A percentile compares a stretch with the other conserved stretches of the same genome.
phyloP scores from a whole-genome alignment of 2,113 vertebrate genomes.

The Shinisaurus crocodilurus region DNA sequence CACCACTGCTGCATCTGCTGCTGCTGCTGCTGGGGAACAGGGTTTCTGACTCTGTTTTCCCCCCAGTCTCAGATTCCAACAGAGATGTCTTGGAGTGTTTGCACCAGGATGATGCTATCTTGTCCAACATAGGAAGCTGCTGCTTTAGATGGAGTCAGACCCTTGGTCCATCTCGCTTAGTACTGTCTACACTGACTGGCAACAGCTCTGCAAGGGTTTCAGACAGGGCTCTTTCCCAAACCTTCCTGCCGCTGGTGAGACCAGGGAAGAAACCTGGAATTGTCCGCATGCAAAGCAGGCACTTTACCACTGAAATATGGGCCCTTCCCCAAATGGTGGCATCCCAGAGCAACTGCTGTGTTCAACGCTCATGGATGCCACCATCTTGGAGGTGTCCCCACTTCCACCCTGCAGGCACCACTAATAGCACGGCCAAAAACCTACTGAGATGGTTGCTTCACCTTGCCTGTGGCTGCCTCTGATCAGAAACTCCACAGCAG shows the following conservation, averaged over 20 bases:
- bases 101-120: too few relatives aligned
- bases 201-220: background rate
- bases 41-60: too few relatives aligned
- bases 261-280: background rate
- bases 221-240: too few relatives aligned
- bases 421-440: background rate
- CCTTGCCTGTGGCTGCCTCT: background rate
- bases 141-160: background rate
- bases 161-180: background rate
- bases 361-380: background rate
- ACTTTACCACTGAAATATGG: background rate
- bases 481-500: background rate
- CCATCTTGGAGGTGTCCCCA: background rate
- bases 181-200: background rate
- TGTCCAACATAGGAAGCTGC: background rate
- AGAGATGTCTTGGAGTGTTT: background rate
- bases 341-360: background rate
- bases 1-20: too few relatives aligned
- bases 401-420: background rate
- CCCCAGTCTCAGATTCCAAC: too few relatives aligned
- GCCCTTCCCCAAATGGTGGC: background rate
- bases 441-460: background rate
- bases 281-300: background rate
- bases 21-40: too few relatives aligned
- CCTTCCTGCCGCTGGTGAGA: background rate